These are phyloP conservation scores for Pygoscelis antarcticus DNA, from an alignment of 2,113 vertebrate genomes.

Conservation along the genomic window DNA sequence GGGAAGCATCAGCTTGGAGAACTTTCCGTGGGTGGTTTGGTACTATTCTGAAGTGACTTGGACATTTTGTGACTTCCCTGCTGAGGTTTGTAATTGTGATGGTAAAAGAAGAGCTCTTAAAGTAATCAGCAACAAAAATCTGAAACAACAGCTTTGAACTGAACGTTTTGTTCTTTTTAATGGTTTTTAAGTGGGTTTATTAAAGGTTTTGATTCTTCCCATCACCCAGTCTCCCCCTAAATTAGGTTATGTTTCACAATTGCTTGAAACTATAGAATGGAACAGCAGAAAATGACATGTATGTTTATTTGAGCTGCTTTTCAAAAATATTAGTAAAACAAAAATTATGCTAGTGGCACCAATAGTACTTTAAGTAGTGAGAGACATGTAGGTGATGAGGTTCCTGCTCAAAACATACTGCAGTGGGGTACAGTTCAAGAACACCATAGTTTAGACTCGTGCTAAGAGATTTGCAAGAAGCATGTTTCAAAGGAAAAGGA, in stretches of 20 bases:
- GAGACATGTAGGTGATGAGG: neutral
- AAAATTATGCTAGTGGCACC: neutral
- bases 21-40: neutral
- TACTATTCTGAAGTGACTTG: constrained; percentile 24
- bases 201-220: neutral
- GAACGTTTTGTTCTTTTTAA: neutral
- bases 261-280: neutral
- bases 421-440: neutral
- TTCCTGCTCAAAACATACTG: neutral
- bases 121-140: neutral
- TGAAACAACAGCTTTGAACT: neutral
- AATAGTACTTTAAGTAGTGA: neutral
- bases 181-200: neutral
- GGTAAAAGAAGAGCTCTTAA: neutral
- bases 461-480: neutral
- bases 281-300: neutral
- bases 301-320: neutral
- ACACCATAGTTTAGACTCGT: neutral
- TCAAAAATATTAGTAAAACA: neutral
- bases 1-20: neutral
- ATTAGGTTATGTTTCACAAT: neutral
- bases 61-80: neutral
- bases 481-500: neutral
- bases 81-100: neutral
- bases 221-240: neutral